These are phyloP conservation scores for Miopithecus talapoin DNA, from an alignment of 2,797 vertebrate genomes.

Conservation along the genomic window DNA sequence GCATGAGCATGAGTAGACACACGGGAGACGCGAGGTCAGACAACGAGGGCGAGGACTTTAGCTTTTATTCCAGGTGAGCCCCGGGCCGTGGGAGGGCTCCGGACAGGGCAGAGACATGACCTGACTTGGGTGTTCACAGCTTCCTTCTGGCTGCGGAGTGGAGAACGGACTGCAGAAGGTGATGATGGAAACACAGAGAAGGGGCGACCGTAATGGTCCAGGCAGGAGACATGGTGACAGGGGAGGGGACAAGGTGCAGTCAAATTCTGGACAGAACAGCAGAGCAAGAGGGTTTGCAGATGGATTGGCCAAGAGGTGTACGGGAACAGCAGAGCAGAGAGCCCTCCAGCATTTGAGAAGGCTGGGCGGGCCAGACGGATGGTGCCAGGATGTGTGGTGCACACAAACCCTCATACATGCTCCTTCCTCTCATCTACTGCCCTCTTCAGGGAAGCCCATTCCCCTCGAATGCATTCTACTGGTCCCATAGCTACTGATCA, in stretches of 20 bases:
- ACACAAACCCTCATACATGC: accelerated
- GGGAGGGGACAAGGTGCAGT: background rate
- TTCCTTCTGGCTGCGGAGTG: background rate
- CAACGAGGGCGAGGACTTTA: accelerated
- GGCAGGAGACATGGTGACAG: background rate
- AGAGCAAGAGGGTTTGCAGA: background rate
- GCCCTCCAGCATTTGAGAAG: background rate
- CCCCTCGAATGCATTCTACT: background rate
- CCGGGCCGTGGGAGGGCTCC: background rate
- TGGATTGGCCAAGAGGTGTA: too few relatives aligned
- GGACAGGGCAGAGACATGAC: background rate
- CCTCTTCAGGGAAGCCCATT: background rate
- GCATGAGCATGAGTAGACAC: background rate
- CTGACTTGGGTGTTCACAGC: background rate
- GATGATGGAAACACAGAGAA: background rate
- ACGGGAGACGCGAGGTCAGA: background rate
- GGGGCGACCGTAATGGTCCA: accelerated
- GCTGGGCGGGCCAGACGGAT: accelerated
- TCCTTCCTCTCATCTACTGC: too few relatives aligned
- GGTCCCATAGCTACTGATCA: background rate
- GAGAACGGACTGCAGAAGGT: accelerated
- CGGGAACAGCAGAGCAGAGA: background rate
- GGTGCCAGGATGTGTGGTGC: background rate
- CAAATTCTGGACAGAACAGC: background rate
- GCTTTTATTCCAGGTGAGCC: background rate